Conservation (phyloP, 2,113 vertebrate genomes). For the Saguinus midas region DNA sequence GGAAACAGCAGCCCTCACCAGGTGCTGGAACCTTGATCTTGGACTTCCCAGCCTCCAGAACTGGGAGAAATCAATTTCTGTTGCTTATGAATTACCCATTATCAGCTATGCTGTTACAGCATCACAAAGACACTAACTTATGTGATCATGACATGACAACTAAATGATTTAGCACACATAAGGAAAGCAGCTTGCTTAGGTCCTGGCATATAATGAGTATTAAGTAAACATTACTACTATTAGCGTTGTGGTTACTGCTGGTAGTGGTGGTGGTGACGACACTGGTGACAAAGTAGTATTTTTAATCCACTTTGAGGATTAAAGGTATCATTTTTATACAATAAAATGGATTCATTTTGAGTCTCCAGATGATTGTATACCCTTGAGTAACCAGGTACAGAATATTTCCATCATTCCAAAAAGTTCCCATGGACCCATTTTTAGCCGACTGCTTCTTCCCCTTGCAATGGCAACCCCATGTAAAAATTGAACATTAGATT, state of each 20-base stretch:
- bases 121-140: neutral
- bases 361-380: too few species aligned
- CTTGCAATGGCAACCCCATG: too few species aligned
- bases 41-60: neutral
- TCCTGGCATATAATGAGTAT: fast-evolving
- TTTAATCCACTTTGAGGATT: neutral
- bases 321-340: neutral
- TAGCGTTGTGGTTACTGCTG: too few species aligned
- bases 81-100: neutral
- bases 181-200: neutral
- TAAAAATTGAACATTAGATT: neutral
- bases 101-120: neutral
- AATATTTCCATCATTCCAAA: neutral
- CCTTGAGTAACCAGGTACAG: neutral
- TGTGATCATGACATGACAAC: neutral
- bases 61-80: neutral
- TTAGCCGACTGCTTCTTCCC: neutral
- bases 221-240: neutral
- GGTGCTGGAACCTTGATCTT: neutral
- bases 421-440: neutral
- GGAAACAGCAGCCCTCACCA: neutral
- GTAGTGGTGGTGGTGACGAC: neutral
- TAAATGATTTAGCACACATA: neutral
- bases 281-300: fast-evolving
- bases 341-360: neutral